Base-by-base conservation (phyloP, 2,797 vertebrate genomes). In the Coregonus suidteri region DNA sequence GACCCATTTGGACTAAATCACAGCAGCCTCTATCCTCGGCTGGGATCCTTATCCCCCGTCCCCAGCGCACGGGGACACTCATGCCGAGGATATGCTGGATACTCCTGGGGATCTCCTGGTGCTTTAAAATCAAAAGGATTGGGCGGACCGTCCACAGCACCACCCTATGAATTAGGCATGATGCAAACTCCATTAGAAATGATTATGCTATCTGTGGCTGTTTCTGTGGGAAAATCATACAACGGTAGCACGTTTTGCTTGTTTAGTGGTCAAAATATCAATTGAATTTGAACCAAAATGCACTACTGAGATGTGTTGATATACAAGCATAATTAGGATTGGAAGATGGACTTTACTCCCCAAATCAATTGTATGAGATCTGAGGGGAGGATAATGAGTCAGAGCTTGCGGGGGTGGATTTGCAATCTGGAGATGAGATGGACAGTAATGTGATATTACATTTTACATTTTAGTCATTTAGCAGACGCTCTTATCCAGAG, bases 1-100 rank as follows among this genome's bases (percentile, higher is more conserved):
- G 77, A 94, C 95, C 95, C 96, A 96, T 97, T 98, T 96, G 96
- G 96, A 96, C 95, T 95, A 96, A 98, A 96, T 96, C 97, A 95
- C 94, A 94, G 81, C 37, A 65, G 30, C 31, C 15, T 16, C 75
- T 72, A 25, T 54, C 14, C 51, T 30, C 37, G 11, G 41, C 71
- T 64, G 5, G n/a, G 69, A 71, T 72, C 71, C 51, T 31, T 54
- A 53, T 93, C 94, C 92, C 93, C 25, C 18, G 93, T 94, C 93
- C 69, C 92, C 91, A 93, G 89, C 89, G 77, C 89, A 93, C 91
- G 92, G 93, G 94, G 94, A 93, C 93, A 93, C 53, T 75, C 69
- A 62, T 31, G 30, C 34, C 16, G 66, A 75, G 56, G 68, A 82
- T 89, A 88, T 89, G 92, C 59, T 4, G 51, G 66, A 20, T 52